A percentile compares a stretch with the other conserved stretches of the same genome.
phyloP scores from a whole-genome alignment of 2,113 vertebrate genomes.

The Sinocyclocheilus grahami region DNA sequence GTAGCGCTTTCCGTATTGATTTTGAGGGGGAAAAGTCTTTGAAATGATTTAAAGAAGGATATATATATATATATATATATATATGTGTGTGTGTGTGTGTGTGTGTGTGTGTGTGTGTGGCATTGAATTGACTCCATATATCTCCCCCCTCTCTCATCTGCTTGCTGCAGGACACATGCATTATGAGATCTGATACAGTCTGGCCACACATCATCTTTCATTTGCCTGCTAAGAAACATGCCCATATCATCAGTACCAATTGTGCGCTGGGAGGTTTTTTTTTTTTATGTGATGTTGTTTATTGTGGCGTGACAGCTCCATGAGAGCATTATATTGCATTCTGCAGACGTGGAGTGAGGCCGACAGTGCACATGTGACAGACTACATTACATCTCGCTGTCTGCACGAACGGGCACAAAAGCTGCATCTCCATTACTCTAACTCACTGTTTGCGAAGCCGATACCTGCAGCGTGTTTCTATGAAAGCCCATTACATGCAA shows the following conservation, averaged over 20 bases:
- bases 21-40: neutral
- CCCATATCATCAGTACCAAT: conserved; percentile 5
- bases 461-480: neutral
- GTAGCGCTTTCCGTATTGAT: neutral
- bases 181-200: conserved; percentile 37
- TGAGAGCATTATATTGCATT: conserved; percentile 63
- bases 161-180: conserved; percentile 23
- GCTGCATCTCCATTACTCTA: conserved; percentile 38
- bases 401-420: neutral
- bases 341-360: conserved; percentile 51
- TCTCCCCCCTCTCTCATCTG: conserved; percentile 40
- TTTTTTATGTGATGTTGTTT: conserved; percentile 51
- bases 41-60: no score
- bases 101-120: no score
- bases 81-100: no score
- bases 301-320: conserved; percentile 58
- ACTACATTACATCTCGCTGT: conserved; percentile 20
- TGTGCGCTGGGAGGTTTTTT: conserved; percentile 39
- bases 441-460: neutral
- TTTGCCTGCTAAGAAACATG: conserved; percentile 47
- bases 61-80: no score
- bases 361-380: conserved; percentile 49
- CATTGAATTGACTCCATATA: no score
- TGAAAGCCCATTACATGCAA: conserved; percentile 12
- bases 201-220: conserved; percentile 64